A percentile compares a stretch with the other conserved stretches of the same genome.
These are phyloP conservation scores for Ailuropoda melanoleuca DNA, from an alignment of 2,113 vertebrate genomes.

Conservation along the genomic window DNA sequence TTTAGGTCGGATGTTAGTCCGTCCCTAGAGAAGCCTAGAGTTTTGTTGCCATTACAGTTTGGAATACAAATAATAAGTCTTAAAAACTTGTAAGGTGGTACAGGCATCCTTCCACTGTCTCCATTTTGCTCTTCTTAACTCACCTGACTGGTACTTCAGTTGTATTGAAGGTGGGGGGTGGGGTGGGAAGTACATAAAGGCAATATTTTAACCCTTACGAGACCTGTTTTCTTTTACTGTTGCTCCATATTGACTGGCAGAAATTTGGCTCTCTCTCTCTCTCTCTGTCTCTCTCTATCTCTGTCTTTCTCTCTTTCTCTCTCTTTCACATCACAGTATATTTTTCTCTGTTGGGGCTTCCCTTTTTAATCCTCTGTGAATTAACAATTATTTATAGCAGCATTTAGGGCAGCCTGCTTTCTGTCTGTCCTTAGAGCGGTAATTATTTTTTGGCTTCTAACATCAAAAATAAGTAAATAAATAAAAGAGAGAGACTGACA, in stretches of 20 bases:
- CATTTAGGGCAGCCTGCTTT: neutral
- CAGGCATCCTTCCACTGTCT: constrained; percentile 56
- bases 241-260: neutral
- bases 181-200: neutral
- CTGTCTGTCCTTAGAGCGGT: constrained; percentile 33
- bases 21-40: constrained; percentile 4
- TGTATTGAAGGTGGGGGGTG: neutral
- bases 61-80: constrained; percentile 20
- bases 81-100: constrained; percentile 13
- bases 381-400: neutral
- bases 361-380: neutral
- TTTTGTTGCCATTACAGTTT: constrained; percentile 37
- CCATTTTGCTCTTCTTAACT: constrained; percentile 65
- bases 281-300: neutral
- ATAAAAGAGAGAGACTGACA: neutral
- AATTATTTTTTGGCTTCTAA: constrained; percentile 46
- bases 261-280: neutral
- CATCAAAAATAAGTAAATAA: neutral
- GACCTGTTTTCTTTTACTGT: neutral
- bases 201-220: neutral
- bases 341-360: constrained; percentile 16
- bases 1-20: constrained; percentile 36
- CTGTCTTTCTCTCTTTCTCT: neutral
- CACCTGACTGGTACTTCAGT: constrained; percentile 48
- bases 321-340: neutral